phyloP scores from a whole-genome alignment of 2,888 invertebrate species.

The Dascillus cervinus region DNA sequence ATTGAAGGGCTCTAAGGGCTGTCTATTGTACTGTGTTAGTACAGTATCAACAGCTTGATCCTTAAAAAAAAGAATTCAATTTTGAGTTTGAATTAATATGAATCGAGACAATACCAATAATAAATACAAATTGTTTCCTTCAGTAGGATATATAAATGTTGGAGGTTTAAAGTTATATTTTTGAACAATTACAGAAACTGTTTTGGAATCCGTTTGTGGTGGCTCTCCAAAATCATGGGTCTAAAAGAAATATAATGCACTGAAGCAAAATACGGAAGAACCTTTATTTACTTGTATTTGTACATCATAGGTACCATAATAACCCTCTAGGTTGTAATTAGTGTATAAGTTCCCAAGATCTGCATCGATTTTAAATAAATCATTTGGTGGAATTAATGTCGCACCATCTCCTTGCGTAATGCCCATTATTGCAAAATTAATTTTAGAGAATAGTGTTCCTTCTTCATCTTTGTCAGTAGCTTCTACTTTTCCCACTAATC shows the following conservation, averaged over 20 bases:
- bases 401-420: slow-evolving; percentile 7
- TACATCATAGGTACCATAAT: slow-evolving; percentile 51
- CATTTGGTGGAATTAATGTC: slow-evolving; percentile 5
- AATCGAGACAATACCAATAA: too few relatives aligned
- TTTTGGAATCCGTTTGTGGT: slow-evolving; percentile 31
- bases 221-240: slow-evolving; percentile 50
- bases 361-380: slow-evolving; percentile 21
- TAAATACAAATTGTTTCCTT: slow-evolving; percentile 33
- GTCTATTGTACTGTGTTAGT: slow-evolving; percentile 33
- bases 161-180: slow-evolving; percentile 55
- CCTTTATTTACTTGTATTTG: slow-evolving; percentile 44
- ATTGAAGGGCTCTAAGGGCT: slow-evolving; percentile 39
- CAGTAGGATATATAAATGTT: slow-evolving; percentile 45
- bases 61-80: too few relatives aligned
- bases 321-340: slow-evolving; percentile 43
- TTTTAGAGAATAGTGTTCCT: slow-evolving; percentile 34
- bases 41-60: slow-evolving; percentile 20
- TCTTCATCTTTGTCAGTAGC: slow-evolving; percentile 51
- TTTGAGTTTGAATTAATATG: too few relatives aligned
- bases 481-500: slow-evolving; percentile 32
- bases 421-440: slow-evolving; percentile 30
- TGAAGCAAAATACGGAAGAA: neutral
- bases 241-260: slow-evolving; percentile 30
- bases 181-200: slow-evolving; percentile 38
- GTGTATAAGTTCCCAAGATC: slow-evolving; percentile 42